A percentile compares a stretch with the other conserved stretches of the same genome.
Conservation (phyloP, 2,797 vertebrate species). For the Gallirallus australis region DNA sequence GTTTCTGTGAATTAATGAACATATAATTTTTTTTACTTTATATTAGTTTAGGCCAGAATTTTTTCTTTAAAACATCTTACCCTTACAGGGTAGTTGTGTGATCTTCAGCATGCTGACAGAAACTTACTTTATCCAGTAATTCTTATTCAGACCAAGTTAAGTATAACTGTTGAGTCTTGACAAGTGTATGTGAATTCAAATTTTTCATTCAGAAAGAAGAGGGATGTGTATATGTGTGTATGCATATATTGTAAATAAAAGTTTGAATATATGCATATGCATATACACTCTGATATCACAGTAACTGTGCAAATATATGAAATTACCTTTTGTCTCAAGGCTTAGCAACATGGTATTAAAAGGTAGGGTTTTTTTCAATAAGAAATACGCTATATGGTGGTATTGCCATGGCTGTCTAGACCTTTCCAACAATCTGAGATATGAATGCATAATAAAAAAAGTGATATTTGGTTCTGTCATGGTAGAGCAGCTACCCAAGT, state of each 20-base stretch:
- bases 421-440: not conserved
- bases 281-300: not conserved
- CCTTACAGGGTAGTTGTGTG: not conserved
- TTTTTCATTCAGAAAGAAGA: not conserved
- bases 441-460: not conserved
- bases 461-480: not conserved
- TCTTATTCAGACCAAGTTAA: not conserved
- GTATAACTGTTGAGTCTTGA: not conserved
- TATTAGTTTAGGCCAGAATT: not conserved
- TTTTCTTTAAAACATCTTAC: not conserved
- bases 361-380: not conserved
- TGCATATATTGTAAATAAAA: not conserved
- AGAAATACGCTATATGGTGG: not conserved
- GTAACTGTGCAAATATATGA: not conserved
- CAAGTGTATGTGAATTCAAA: not conserved
- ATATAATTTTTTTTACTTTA: not conserved
- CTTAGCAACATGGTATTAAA: not conserved
- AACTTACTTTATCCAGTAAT: not conserved
- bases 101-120: not conserved
- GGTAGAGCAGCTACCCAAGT: not conserved
- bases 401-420: not conserved
- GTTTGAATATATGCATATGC: not conserved
- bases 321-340: not conserved
- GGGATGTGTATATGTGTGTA: not conserved
- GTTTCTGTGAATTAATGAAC: not conserved